Percentiles rank a stretch among this genome's conserved stretches.
phyloP scores from a whole-genome alignment of 2,113 vertebrate species.

The Sapajus apella region DNA sequence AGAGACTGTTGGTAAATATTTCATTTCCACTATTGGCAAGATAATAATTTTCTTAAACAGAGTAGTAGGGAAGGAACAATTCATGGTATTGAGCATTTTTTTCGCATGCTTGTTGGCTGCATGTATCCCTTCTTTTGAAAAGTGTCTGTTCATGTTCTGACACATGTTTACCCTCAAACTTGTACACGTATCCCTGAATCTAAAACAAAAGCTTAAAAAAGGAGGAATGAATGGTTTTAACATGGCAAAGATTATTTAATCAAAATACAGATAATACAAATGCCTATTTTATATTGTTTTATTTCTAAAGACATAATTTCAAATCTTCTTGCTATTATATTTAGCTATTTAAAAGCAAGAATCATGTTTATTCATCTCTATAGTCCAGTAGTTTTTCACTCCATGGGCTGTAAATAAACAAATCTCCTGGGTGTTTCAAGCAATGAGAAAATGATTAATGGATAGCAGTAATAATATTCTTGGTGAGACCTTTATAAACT shows the following conservation, averaged over 20 bases:
- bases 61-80: neutral
- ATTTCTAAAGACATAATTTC: neutral
- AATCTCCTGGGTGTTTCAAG: neutral
- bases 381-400: neutral
- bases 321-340: neutral
- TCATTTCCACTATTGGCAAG: neutral
- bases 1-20: neutral
- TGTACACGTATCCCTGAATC: no score
- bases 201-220: no score
- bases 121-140: no score
- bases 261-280: neutral
- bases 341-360: neutral
- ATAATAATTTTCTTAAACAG: neutral
- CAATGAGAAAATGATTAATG: constrained; percentile 16
- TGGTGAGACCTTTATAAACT: neutral
- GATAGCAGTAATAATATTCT: neutral
- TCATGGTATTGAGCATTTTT: no score
- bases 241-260: neutral
- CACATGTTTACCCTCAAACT: no score
- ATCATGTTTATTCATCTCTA: neutral
- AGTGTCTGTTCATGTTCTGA: no score
- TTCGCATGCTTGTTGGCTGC: no score
- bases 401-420: neutral
- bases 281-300: neutral
- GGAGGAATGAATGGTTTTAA: neutral